Evolutionary conservation across 2,113 vertebrate species (phyloP), one percentile per base, ranked within the genome.

Genomic region (Dolichallabes microphthalmus): DNA sequence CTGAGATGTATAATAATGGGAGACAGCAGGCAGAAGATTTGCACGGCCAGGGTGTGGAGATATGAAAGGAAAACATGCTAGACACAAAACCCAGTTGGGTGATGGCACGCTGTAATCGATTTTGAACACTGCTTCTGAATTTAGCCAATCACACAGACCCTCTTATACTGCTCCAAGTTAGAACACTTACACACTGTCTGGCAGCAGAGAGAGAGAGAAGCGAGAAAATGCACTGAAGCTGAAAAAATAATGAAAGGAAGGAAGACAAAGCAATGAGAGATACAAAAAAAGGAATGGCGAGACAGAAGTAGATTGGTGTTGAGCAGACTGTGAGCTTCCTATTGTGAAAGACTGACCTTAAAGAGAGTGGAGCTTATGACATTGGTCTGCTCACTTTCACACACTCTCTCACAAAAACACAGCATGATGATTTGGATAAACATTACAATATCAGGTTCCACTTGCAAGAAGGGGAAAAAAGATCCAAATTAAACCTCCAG

Each of bases 51-150:
- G 83, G 90, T 91, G 89, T 88, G 91, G 92, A 88, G 83, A 90
- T 92, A 93, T 93, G 91, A 93, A 93, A 93, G 91, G 90, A 89
- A 91, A 92, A 87, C 27, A 32, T 86, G 90, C 89, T 84, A 91
- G 90, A 91, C 91, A 92, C 91, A 94, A 93, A 95, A 94, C 92
- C 93, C 94, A 94, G 92, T 88, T 85, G 91, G 92, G 93, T 93
- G 91, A 91, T 90, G 88, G 90, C 91, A 91, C 86, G 88, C 92
- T 92, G 88, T 94, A 95, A 95, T 95, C 94, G 92, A 95, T 95
- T 95, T 93, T 93, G 93, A 94, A 93, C 92, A 91, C 92, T 89
- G 90, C 89, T 87, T 86, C 89, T 87, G 90, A 92, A 91, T 90
- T 88, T 90, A 92, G 92, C 93, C 94, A 93, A 93, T 94, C 92